A percentile compares a stretch with the other conserved stretches of the same genome.
These are phyloP conservation scores for Andrena haemorrhoa DNA, from an alignment of 2,888 invertebrate species.

Conservation along the genomic window DNA sequence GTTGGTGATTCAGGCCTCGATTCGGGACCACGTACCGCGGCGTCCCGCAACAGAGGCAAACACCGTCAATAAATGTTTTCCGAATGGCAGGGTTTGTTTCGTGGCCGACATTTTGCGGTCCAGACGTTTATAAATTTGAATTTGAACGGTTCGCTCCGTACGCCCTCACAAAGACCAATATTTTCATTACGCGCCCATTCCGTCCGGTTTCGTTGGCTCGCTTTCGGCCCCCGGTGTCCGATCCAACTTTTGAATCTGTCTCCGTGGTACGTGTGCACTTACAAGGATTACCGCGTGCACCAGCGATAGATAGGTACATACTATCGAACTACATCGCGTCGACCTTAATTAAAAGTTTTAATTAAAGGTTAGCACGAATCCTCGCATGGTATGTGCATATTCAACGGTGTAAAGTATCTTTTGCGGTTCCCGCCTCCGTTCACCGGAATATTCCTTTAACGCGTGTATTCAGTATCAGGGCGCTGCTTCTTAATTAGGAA, in stretches of 20 bases:
- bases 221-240: neutral
- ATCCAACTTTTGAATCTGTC: slow-evolving; percentile 13
- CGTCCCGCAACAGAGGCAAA: slow-evolving; percentile 23
- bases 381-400: slow-evolving; percentile 39
- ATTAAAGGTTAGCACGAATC: slow-evolving; percentile 49
- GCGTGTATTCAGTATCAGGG: neutral
- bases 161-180: slow-evolving; percentile 13
- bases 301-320: slow-evolving; percentile 10
- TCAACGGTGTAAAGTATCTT: slow-evolving; percentile 32
- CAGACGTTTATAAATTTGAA: slow-evolving; percentile 46
- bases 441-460: neutral
- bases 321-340: slow-evolving; percentile 22
- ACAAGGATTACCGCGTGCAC: neutral
- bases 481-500: slow-evolving; percentile 16
- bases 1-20: slow-evolving; percentile 12
- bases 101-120: slow-evolving; percentile 29
- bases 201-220: neutral
- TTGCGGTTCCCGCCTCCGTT: slow-evolving; percentile 13
- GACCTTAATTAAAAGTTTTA: slow-evolving; percentile 61
- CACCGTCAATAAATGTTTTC: slow-evolving; percentile 39
- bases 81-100: slow-evolving; percentile 34
- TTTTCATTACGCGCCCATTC: slow-evolving; percentile 36
- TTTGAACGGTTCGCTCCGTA: slow-evolving; percentile 20
- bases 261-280: neutral
- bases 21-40: slow-evolving; percentile 15